phyloP scores from a whole-genome alignment of 2,888 invertebrate genomes.

The Synanthedon tipuliformis region DNA sequence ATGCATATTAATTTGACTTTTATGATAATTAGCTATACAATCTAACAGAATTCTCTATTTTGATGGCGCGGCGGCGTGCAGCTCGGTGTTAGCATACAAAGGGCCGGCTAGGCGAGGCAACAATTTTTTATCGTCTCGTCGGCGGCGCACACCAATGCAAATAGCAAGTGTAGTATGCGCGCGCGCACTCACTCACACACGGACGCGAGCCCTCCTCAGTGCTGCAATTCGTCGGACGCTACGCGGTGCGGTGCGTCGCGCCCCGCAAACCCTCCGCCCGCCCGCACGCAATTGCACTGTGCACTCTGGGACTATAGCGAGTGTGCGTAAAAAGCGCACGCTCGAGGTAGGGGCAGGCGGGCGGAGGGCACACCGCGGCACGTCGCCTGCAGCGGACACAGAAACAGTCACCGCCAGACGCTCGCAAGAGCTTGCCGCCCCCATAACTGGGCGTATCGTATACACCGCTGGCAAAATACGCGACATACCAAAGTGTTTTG shows the following conservation, averaged over 20 bases:
- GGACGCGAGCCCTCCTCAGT: slow-evolving; percentile 48
- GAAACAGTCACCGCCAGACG: slow-evolving; percentile 57
- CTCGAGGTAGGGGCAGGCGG: slow-evolving; percentile 49
- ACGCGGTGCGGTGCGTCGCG: slow-evolving; percentile 28
- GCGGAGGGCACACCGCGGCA: slow-evolving; percentile 29
- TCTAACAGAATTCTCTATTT: slow-evolving; percentile 39
- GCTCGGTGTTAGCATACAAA: slow-evolving; percentile 60
- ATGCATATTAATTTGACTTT: slow-evolving; percentile 37
- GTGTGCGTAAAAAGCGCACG: slow-evolving; percentile 70
- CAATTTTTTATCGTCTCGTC: slow-evolving; percentile 50
- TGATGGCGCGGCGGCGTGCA: slow-evolving; percentile 37
- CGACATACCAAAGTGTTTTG: slow-evolving; percentile 44
- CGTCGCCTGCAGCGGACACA: slow-evolving; percentile 27
- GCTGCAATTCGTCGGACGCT: slow-evolving; percentile 66
- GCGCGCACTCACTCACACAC: slow-evolving; percentile 57
- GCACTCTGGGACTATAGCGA: slow-evolving; percentile 49
- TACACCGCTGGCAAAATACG: slow-evolving; percentile 25
- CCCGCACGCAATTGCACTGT: slow-evolving; percentile 54
- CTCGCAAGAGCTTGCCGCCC: slow-evolving; percentile 63
- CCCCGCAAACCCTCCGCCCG: slow-evolving; percentile 29
- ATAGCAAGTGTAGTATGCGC: slow-evolving; percentile 27
- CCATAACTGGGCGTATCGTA: slow-evolving; percentile 42
- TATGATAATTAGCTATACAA: slow-evolving; percentile 33
- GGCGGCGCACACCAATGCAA: slow-evolving; percentile 19
- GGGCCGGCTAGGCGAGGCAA: slow-evolving; percentile 43